Evolutionary conservation across 1,140 invertebrate species (phyloP).

Genomic region (Trichoplusia ni): DNA sequence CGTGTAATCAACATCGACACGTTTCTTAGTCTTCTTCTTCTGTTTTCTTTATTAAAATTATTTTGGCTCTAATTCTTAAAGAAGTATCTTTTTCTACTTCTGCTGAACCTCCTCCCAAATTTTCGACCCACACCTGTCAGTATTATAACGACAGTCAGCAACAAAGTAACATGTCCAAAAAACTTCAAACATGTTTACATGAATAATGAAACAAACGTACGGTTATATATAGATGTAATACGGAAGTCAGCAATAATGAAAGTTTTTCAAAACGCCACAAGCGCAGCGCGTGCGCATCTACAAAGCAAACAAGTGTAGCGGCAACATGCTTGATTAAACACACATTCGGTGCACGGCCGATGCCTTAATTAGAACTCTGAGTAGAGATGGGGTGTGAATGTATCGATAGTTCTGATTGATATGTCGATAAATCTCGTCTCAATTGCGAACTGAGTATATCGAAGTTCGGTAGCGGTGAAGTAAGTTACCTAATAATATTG

Average conservation of each 20-base stretch:
- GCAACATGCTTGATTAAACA: conserved; percentile 74
- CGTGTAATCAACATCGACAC: too few species aligned
- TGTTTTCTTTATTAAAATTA: too few species aligned
- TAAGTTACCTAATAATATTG: too few species aligned
- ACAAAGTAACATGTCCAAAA: not conserved
- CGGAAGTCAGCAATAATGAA: conserved; percentile 38
- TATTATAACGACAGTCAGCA: too few species aligned
- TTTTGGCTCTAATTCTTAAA: too few species aligned
- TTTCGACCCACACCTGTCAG: too few species aligned
- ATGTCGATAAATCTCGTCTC: too few species aligned
- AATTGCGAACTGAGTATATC: not conserved
- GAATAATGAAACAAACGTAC: not conserved
- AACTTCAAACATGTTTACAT: not conserved
- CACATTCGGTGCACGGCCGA: conserved; percentile 75
- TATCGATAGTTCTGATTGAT: not conserved
- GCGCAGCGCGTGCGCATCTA: conserved; percentile 46
- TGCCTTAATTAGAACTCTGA: conserved; percentile 76
- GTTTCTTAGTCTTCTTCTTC: too few species aligned
- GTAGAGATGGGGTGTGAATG: conserved; percentile 43
- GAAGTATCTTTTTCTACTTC: too few species aligned
- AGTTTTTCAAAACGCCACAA: conserved; percentile 27
- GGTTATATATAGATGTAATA: not conserved
- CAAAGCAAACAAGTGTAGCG: conserved; percentile 60
- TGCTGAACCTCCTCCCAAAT: too few species aligned
- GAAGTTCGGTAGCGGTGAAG: too few species aligned